phyloP scores from a whole-genome alignment of 2,797 vertebrate species.

The Linurgus olivaceus region DNA sequence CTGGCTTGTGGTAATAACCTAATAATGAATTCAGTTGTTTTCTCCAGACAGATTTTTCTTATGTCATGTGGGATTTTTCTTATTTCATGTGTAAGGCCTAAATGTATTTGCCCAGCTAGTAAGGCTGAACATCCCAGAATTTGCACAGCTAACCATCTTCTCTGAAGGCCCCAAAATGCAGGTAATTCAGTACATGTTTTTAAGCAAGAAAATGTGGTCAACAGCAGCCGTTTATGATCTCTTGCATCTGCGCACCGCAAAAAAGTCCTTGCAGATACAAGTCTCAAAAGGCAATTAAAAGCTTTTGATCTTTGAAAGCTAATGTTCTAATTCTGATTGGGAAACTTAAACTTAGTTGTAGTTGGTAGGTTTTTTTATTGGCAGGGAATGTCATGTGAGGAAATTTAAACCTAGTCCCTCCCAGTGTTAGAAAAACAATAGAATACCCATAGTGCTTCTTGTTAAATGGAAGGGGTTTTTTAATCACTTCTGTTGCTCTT shows the following conservation, averaged over 20 bases:
- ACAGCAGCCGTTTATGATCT: not conserved
- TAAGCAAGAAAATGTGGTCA: not conserved
- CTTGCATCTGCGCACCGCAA: not conserved
- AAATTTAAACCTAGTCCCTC: not conserved
- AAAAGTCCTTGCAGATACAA: not conserved
- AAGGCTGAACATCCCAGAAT: not conserved
- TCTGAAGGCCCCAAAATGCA: not conserved
- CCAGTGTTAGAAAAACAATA: not conserved
- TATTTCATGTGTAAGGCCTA: not conserved
- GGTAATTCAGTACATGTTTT: not conserved
- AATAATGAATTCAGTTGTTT: not conserved
- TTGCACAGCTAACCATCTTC: not conserved
- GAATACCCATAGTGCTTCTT: accelerated
- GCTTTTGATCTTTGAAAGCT: not conserved
- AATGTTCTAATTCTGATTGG: not conserved
- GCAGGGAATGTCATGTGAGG: not conserved
- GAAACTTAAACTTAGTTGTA: not conserved
- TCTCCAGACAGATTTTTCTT: not conserved
- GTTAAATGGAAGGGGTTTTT: not conserved
- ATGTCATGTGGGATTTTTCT: not conserved
- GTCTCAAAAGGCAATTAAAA: not conserved
- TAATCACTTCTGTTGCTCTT: not conserved
- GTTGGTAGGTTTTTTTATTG: not conserved
- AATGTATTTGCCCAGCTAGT: not conserved
- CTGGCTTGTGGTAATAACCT: not conserved